These are phyloP conservation scores for Cacatua alba DNA, from an alignment of 2,113 vertebrate species.

Conservation along the genomic window DNA sequence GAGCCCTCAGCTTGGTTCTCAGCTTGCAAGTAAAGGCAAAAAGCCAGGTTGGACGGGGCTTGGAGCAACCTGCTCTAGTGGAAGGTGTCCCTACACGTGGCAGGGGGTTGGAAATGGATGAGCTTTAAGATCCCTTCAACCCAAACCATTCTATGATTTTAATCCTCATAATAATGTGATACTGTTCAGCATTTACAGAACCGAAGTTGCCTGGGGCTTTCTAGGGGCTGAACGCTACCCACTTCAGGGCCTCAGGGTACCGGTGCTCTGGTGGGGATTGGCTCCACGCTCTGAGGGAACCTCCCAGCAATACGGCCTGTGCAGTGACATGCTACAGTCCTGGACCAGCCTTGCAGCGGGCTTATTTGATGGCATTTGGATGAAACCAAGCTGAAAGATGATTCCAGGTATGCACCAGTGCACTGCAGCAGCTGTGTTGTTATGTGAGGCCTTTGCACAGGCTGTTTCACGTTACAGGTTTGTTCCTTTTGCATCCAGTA, in stretches of 20 bases:
- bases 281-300: rapidly evolving
- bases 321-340: rapidly evolving
- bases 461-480: no score
- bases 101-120: not conserved
- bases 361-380: not conserved
- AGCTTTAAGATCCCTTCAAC: not conserved
- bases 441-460: not conserved
- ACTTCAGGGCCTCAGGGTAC: not conserved
- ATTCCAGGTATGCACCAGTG: not conserved
- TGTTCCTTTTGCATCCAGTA: not conserved
- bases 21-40: not conserved
- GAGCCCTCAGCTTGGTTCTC: no score
- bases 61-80: not conserved
- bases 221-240: not conserved
- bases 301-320: not conserved
- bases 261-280: not conserved
- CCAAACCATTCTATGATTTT: not conserved
- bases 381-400: not conserved
- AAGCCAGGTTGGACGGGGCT: not conserved
- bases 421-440: not conserved
- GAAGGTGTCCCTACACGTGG: not conserved
- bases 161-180: rapidly evolving
- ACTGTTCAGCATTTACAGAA: not conserved
- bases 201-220: not conserved
- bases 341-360: not conserved